Conservation (phyloP, 2,888 invertebrate species). For the Ophonus ardosiacus region DNA sequence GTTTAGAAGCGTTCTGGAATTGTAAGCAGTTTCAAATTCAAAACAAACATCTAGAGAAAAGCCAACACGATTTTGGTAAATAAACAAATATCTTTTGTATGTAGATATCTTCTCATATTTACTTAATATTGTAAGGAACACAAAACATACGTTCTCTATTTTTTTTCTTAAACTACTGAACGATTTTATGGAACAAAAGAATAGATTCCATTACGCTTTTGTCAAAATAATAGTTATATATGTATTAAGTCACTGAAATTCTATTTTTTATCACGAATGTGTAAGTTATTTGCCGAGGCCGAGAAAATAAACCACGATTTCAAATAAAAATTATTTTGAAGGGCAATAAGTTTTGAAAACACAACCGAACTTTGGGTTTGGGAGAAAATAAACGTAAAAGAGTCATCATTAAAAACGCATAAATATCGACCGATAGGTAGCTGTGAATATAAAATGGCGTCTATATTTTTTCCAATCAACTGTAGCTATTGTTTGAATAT, state of each 20-base stretch:
- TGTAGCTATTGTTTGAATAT: constrained; percentile 8
- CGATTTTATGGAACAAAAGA: no score
- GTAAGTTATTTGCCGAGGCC: no score
- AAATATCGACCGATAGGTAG: constrained; percentile 47
- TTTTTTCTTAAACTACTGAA: no score
- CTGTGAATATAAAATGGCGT: constrained; percentile 3
- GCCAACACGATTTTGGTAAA: constrained; percentile 24
- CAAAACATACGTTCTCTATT: no score
- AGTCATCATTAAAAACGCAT: constrained; percentile 46
- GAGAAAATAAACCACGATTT: no score
- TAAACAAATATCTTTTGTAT: constrained; percentile 22
- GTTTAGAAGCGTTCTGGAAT: not conserved
- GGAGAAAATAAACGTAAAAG: constrained; percentile 40
- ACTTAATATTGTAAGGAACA: not conserved
- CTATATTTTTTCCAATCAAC: constrained; percentile 23
- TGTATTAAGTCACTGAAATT: no score
- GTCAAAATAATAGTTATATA: no score
- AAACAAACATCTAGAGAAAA: constrained; percentile 20
- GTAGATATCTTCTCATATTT: not conserved
- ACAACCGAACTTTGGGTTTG: not conserved
- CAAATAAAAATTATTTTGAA: not conserved
- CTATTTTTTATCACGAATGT: no score
- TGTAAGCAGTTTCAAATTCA: constrained; percentile 22
- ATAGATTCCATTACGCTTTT: no score
- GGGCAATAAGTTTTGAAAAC: not conserved